Base-by-base conservation (phyloP, 2,888 invertebrate species). In the Trichopria drosophilae region DNA sequence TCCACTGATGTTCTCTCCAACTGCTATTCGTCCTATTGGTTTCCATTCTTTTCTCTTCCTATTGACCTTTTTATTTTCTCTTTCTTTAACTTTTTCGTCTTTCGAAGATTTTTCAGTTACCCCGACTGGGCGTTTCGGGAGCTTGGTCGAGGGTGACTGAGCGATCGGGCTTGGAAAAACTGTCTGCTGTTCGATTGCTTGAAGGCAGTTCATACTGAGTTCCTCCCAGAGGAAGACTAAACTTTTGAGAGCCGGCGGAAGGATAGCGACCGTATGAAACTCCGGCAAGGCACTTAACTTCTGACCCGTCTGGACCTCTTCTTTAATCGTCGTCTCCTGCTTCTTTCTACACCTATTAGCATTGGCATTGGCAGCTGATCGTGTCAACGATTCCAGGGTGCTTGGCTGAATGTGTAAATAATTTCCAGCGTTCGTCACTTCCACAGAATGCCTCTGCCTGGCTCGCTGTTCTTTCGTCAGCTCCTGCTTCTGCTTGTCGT, bases 171-270 rank as follows among this genome's bases (percentile, higher is more conserved):
- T 83, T 0, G 81, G 78, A n/a, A 82, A 67, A 4, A 83, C 78
- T 40, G 82, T 77, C 56, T 86, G 84, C 60, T 84, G 82, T 16
- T 80, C 77, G 49, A 85, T 83, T 1, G 85, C 83, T 51, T 85
- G 84, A n/a, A 84, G 75, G 58, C 84, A 85, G 65, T 81, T 84
- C 4, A 78, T 73, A 35, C 85, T 85, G 15, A 96, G 79, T 45
- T 93, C 89, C 67, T 95, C 93, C 96, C 96, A 96, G 22, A 95
- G 78, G 47, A 86, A 86, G 0, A 95, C 93, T 6, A 96, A 78
- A 44, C 92, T 90, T 43, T 92, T 88, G 37, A 95, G 75, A 0
- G 94, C 93, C 0, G 93, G 90, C 1, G 95, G 95, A 49, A 94
- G 73, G 1, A 90, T 87, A 10, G 86, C 84, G 2, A 90, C 85